Base-by-base conservation (phyloP, 2,113 vertebrate genomes). In the Zapornia atra region DNA sequence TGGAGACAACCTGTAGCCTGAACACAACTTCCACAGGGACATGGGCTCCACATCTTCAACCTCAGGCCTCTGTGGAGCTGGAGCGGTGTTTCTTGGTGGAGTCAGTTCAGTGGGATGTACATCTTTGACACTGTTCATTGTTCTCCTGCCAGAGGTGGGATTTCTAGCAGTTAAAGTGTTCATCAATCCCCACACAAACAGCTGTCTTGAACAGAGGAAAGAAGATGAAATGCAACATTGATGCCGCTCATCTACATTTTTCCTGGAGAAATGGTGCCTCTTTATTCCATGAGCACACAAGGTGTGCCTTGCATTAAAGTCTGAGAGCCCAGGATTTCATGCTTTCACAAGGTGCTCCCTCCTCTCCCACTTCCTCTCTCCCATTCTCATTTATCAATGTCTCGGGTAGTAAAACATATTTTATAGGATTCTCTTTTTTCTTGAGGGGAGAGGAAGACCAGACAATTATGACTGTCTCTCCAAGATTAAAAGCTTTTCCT, bases 401-500 rank as follows among this genome's bases (percentile, higher is more conserved):
- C 71, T 63, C n/a, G 38, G n/a, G 31, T 33, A 84, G 40, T 79
- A 91, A 96, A 94, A 82, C 34, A 53, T 17, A 26, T 54, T 96
- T 90, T 88, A 91, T 48, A 19, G 89, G 83, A 42, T 65, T 68
- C 57, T 57, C 11, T 5, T 77, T 66, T 76, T 78, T 42, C 42
- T 54, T 68, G 63, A 38, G 63, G 21, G 50, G 31, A 89, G 84
- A 95, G 94, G 85, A 96, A 94, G 83, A 36, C 34, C 56, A 25
- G 87, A 71, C 42, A 81, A 18, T 90, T 15, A 29, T 3, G 31
- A 36, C 60, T 88, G 84, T 61, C 84, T 65, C 10, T 48, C 84
- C 82, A 34, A 88, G 92, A 96, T 92, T 4, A 92, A 90, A 94
- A 91, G 83, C 92, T 93, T 86, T 97, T 97, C 97, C 97, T 92